These are phyloP conservation scores for Cybosia mesomella DNA, from an alignment of 2,888 invertebrate genomes.

Conservation along the genomic window DNA sequence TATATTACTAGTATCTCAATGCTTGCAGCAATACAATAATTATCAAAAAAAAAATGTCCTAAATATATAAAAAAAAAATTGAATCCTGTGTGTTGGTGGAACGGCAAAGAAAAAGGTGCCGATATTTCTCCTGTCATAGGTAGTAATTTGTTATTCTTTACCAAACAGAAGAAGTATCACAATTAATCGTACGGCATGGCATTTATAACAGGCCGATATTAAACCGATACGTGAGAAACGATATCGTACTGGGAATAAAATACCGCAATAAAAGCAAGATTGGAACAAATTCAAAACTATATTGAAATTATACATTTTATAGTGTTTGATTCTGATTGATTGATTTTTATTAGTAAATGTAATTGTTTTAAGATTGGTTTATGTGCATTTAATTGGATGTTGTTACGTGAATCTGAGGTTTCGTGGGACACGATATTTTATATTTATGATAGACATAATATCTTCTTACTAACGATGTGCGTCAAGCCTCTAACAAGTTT, in stretches of 20 bases:
- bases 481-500: neutral
- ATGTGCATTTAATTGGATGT: conserved; percentile 32
- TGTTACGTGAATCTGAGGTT: conserved; percentile 24
- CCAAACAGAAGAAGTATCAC: conserved; percentile 16
- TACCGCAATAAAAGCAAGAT: conserved; percentile 40
- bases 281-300: conserved; percentile 41
- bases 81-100: too few relatives aligned
- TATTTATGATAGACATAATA: neutral
- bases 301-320: conserved; percentile 39
- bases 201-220: conserved; percentile 20
- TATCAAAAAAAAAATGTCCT: too few relatives aligned
- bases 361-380: conserved; percentile 31
- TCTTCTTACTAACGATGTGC: neutral
- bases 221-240: conserved; percentile 50
- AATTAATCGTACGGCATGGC: conserved; percentile 20
- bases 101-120: too few relatives aligned
- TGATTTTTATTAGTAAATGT: conserved; percentile 14
- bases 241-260: conserved; percentile 34
- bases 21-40: too few relatives aligned
- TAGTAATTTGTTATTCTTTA: neutral
- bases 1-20: too few relatives aligned
- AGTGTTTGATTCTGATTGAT: conserved; percentile 39
- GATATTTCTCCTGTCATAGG: too few relatives aligned
- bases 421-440: neutral
- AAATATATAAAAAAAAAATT: too few relatives aligned